Base-by-base conservation (phyloP, 2,797 vertebrate species). In the Eurystomus glaucurus region DNA sequence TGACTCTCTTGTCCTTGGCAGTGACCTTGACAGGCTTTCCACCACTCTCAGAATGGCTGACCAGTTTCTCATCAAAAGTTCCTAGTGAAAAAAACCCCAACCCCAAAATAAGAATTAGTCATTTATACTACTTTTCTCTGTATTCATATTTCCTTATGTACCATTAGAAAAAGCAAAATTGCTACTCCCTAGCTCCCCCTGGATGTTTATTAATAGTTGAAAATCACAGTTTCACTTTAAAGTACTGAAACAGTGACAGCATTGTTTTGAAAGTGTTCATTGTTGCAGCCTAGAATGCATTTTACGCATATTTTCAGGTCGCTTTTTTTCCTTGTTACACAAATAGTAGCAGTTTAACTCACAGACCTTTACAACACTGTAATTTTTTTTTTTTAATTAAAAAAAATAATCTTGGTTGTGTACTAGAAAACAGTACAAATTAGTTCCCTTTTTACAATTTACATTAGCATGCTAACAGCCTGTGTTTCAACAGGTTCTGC, bases 1-100 rank as follows among this genome's bases (percentile, higher is more conserved):
- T 99, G 99, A 98, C 98, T 99, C 97, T 92, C 96, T 97, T 97
- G 98, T 99, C 99, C 99, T 99, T 99, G 98, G 96, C 95, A 97
- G 96, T 99, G 99, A 99, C 99, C 99, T 99, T 99, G 98, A 97
- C 97, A 97, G 98, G 95, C 95, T 96, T 93, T 94, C 87, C 96
- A 93, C 97, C 96, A 97, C 83, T 95, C 97, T 97, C 89, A 88
- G 95, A 96, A 97, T 86, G 96, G 95, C 96, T 95, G 93, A 96
- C 98, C 97, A 92, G 93, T 96, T 97, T 98, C 96, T 82, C 89
- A 96, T 98, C 96, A 96, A 97, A 98, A 98, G 97, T 98, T 97
- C 83, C 86, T 93, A 70, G 80, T 75, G 86, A 96, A 96, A 93
- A 85, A 75, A 71, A 4, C 37, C 69, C 65, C 51, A 94, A 66